phyloP scores from a whole-genome alignment of 2,888 invertebrate species.

The Acrobasis suavella region DNA sequence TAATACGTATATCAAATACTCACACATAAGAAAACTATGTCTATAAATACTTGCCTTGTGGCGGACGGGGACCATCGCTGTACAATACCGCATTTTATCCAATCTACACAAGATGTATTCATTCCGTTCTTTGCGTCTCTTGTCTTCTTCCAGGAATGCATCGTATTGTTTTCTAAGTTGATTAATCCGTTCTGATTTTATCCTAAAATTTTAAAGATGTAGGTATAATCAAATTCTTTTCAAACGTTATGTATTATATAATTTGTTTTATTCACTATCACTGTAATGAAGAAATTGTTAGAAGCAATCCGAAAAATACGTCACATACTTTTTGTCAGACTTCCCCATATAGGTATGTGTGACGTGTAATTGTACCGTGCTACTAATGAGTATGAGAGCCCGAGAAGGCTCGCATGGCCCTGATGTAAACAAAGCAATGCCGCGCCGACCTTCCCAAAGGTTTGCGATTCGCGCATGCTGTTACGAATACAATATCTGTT shows the following conservation, averaged over 20 bases:
- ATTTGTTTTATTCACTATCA: no score
- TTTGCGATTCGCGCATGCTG: constrained; percentile 48
- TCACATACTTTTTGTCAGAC: constrained; percentile 63
- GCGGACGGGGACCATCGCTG: constrained; percentile 48
- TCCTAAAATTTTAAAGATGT: constrained; percentile 44
- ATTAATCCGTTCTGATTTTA: constrained; percentile 65
- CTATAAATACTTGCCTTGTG: constrained; percentile 44
- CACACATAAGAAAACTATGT: no score
- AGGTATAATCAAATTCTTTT: neutral
- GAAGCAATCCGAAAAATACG: neutral
- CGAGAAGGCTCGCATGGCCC: constrained; percentile 38
- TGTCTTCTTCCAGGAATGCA: constrained; percentile 71
- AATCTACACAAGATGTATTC: constrained; percentile 69
- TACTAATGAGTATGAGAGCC: constrained; percentile 26
- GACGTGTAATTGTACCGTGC: constrained; percentile 17
- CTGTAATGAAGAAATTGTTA: neutral
- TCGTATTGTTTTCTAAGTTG: constrained; percentile 71
- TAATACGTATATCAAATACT: no score
- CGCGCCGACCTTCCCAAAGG: constrained; percentile 68
- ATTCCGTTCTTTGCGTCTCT: constrained; percentile 71
- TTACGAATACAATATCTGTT: constrained; percentile 36
- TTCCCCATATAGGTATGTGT: constrained; percentile 56
- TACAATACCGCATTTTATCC: constrained; percentile 65
- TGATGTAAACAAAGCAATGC: constrained; percentile 70
- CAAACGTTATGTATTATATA: neutral